A percentile compares a stretch with the other conserved stretches of the same genome.
phyloP scores from a whole-genome alignment of 1,140 invertebrate species.

The Lasioglossum baleicum region DNA sequence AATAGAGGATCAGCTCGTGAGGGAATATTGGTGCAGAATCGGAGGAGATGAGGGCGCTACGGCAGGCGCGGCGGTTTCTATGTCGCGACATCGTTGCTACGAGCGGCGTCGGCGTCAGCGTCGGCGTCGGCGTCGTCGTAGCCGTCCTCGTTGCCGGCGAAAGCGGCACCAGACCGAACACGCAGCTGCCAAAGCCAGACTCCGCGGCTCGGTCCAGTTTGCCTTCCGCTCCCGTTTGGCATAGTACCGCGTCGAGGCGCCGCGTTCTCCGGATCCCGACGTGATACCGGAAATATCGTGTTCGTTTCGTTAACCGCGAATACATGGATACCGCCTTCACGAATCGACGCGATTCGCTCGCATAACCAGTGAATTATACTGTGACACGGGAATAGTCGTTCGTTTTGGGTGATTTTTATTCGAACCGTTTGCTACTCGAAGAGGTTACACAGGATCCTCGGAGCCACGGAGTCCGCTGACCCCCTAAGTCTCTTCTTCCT shows the following conservation, averaged over 20 bases:
- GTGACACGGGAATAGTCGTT: background rate
- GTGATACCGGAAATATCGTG: background rate
- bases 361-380: constrained; percentile 5
- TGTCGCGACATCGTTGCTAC: constrained; percentile 68
- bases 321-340: too few species aligned
- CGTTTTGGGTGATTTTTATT: constrained; percentile 4
- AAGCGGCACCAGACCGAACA: constrained; percentile 58
- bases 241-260: constrained; percentile 40
- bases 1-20: constrained; percentile 43
- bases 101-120: constrained; percentile 66
- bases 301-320: background rate
- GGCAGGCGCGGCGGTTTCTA: constrained; percentile 50
- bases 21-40: constrained; percentile 48
- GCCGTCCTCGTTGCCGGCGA: constrained; percentile 56
- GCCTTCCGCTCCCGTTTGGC: constrained; percentile 57
- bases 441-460: background rate
- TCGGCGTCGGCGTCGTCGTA: constrained; percentile 48
- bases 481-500: background rate
- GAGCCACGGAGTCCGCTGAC: background rate
- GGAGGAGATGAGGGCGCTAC: constrained; percentile 63
- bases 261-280: background rate
- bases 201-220: constrained; percentile 61
- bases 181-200: constrained; percentile 57
- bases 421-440: background rate
- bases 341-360: too few species aligned